A percentile compares a stretch with the other conserved stretches of the same genome.
These are phyloP conservation scores for Apamea monoglypha DNA, from an alignment of 2,888 invertebrate genomes.

Conservation along the genomic window DNA sequence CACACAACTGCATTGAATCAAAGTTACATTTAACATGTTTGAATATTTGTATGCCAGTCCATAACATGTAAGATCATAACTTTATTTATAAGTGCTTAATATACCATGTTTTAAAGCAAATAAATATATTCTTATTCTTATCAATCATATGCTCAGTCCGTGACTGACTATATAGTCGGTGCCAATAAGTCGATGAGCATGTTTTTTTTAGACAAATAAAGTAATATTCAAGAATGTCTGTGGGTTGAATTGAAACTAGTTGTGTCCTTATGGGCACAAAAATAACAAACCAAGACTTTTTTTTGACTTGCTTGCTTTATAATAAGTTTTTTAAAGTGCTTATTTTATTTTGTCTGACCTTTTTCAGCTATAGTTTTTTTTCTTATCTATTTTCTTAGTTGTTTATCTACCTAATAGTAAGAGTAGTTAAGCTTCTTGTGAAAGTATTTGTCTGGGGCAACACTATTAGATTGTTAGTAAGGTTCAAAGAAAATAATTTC, in stretches of 20 bases:
- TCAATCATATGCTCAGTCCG: background rate
- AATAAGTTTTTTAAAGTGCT: conserved; percentile 1
- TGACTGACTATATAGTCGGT: too few relatives aligned
- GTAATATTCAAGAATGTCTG: conserved; percentile 5
- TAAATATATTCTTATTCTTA: too few relatives aligned
- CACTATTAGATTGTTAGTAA: background rate
- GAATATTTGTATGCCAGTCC: too few relatives aligned
- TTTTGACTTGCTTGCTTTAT: conserved; percentile 15
- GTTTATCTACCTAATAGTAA: background rate
- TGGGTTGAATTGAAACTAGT: conserved; percentile 7
- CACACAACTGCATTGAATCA: too few relatives aligned
- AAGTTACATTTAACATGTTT: too few relatives aligned
- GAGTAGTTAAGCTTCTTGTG: background rate
- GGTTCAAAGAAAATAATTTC: background rate
- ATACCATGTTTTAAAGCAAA: too few relatives aligned
- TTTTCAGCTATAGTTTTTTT: background rate
- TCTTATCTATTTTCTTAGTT: background rate
- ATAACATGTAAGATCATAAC: too few relatives aligned
- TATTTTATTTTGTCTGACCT: background rate
- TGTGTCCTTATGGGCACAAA: too few relatives aligned
- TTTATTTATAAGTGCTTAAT: too few relatives aligned
- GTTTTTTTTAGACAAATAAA: background rate
- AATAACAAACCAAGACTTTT: conserved; percentile 1
- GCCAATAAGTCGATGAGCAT: background rate
- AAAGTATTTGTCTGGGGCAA: background rate